Conservation (phyloP, 2,888 invertebrate genomes). For the Cabera pusaria region DNA sequence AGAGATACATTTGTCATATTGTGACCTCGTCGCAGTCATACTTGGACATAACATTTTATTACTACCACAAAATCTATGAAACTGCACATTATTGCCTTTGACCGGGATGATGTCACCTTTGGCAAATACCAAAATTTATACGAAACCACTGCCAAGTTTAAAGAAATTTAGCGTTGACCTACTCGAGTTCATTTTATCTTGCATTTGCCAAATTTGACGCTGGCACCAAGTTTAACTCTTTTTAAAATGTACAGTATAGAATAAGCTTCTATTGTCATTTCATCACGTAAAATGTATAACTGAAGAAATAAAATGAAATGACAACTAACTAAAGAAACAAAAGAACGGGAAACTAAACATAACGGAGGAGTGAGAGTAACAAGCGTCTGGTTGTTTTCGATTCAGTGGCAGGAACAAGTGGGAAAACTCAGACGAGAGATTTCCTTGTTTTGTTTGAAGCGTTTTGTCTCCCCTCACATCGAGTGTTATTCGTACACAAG, state of each 20-base stretch:
- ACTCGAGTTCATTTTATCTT: conserved; percentile 12
- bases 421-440: conserved; percentile 65
- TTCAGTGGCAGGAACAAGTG: conserved; percentile 43
- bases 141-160: conserved; percentile 36
- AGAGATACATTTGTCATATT: too few species aligned
- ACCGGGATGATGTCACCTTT: conserved; percentile 51
- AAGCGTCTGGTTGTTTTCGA: conserved; percentile 32
- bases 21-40: conserved; percentile 41
- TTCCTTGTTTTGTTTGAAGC: conserved; percentile 68
- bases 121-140: conserved; percentile 36
- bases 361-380: conserved; percentile 20
- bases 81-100: conserved; percentile 42
- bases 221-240: too few species aligned
- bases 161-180: conserved; percentile 32
- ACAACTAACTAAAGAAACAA: conserved; percentile 8
- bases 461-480: conserved; percentile 61
- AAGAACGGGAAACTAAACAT: conserved; percentile 3
- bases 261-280: too few species aligned
- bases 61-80: conserved; percentile 37
- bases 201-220: conserved; percentile 27
- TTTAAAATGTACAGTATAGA: too few species aligned
- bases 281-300: too few species aligned
- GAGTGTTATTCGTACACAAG: conserved; percentile 55
- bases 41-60: conserved; percentile 54
- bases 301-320: conserved; percentile 5